These are phyloP conservation scores for Leucoraja erinaceus DNA, from an alignment of 2,113 vertebrate species.

Conservation along the genomic window DNA sequence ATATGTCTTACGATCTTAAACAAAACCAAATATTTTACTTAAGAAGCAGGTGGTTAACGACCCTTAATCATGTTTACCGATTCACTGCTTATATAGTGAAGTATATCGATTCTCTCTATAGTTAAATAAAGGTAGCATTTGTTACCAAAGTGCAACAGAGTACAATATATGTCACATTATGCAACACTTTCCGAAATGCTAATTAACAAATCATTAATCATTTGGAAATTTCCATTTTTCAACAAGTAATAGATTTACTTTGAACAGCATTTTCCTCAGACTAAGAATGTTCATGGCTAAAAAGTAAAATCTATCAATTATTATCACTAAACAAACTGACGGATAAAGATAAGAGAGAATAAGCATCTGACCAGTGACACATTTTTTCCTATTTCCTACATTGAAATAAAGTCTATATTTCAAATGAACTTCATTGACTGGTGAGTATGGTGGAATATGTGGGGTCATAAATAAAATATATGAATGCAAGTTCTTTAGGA, in stretches of 20 bases:
- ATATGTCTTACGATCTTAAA: too few species aligned
- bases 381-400: neutral
- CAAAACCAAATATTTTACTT: neutral
- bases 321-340: neutral
- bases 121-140: neutral
- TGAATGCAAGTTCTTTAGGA: neutral
- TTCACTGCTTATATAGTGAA: neutral
- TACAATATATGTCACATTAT: neutral
- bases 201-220: neutral
- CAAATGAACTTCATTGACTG: neutral
- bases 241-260: neutral
- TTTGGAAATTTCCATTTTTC: neutral
- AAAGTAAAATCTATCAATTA: neutral
- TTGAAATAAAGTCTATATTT: neutral
- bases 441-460: neutral
- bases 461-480: neutral
- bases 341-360: neutral
- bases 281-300: neutral
- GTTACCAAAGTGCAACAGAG: neutral
- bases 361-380: neutral
- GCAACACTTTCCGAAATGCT: neutral
- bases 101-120: neutral
- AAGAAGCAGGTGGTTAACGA: neutral
- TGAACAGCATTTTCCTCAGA: neutral
- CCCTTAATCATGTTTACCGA: neutral